A percentile compares a stretch with the other conserved stretches of the same genome.
phyloP scores from a whole-genome alignment of 2,113 vertebrate species.

The Sylvia atricapilla region DNA sequence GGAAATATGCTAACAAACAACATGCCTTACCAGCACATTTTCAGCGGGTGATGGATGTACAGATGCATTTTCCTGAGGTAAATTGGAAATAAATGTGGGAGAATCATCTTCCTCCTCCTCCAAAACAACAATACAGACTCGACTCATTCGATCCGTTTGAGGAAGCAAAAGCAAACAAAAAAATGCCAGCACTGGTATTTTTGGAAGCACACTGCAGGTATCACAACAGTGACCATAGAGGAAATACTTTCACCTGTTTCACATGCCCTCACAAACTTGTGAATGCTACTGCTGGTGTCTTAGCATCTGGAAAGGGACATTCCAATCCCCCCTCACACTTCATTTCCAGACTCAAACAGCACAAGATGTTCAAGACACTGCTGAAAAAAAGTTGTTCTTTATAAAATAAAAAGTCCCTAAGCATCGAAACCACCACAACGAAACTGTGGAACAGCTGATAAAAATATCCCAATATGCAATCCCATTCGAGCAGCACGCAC shows the following conservation, averaged over 20 bases:
- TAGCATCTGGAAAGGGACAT: slow-evolving; percentile 12
- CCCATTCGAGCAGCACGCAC: background rate
- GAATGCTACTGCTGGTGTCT: slow-evolving; percentile 11
- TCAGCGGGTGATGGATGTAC: slow-evolving; percentile 63
- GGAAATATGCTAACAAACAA: slow-evolving; percentile 45
- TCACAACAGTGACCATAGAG: slow-evolving; percentile 3
- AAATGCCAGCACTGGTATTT: slow-evolving; percentile 35
- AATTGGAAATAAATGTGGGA: slow-evolving; percentile 78
- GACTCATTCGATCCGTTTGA: slow-evolving; percentile 90
- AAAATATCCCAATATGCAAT: slow-evolving; percentile 24
- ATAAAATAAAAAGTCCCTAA: background rate
- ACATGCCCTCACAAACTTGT: slow-evolving; percentile 51
- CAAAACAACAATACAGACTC: slow-evolving; percentile 93
- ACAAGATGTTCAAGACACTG: background rate
- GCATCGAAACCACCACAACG: background rate
- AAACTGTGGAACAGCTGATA: background rate
- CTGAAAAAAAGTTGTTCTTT: background rate
- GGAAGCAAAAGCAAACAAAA: slow-evolving; percentile 48
- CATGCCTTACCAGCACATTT: slow-evolving; percentile 81
- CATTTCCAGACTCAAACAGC: slow-evolving; percentile 41
- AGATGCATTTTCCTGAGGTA: slow-evolving; percentile 75
- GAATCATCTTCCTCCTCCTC: slow-evolving; percentile 92
- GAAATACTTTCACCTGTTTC: slow-evolving; percentile 62
- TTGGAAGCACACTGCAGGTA: slow-evolving; percentile 49
- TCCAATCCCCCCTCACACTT: background rate